These are phyloP conservation scores for Halichoeres trimaculatus DNA, from an alignment of 2,113 vertebrate species.

Conservation along the genomic window DNA sequence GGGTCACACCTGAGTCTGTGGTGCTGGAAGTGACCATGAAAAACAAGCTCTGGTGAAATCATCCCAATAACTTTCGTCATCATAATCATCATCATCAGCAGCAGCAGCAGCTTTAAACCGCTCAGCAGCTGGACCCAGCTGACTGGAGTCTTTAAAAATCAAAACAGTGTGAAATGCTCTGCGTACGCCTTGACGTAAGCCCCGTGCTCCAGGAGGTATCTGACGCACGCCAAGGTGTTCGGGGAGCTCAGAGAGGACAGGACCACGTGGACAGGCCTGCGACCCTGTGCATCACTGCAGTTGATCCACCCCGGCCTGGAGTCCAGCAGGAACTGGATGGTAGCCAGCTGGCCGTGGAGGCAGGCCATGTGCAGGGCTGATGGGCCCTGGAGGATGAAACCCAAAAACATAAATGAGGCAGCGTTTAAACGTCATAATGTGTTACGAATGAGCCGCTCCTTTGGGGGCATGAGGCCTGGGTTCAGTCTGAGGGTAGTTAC, in stretches of 20 bases:
- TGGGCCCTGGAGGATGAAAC: slow-evolving; percentile 54
- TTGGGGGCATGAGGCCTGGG: not conserved
- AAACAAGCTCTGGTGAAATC: not conserved
- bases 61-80: not conserved
- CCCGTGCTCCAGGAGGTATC: slow-evolving; percentile 70
- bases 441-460: not conserved
- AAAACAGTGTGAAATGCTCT: not conserved
- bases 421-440: not conserved
- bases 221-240: slow-evolving; percentile 58
- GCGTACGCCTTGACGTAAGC: slow-evolving; percentile 72
- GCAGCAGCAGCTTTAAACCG: slow-evolving; percentile 1
- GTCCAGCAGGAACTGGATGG: slow-evolving; percentile 59
- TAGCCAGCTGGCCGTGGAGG: slow-evolving; percentile 57
- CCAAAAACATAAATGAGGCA: not conserved
- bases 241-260: slow-evolving; percentile 52
- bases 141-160: not conserved
- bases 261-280: slow-evolving; percentile 72
- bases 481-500: not conserved
- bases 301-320: slow-evolving; percentile 44
- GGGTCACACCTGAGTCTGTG: slow-evolving; percentile 65
- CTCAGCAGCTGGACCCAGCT: not conserved
- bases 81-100: not conserved
- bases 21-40: slow-evolving; percentile 30
- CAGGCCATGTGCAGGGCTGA: slow-evolving; percentile 70
- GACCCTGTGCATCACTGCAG: slow-evolving; percentile 52